Percentiles rank a stretch among this genome's conserved stretches.
Evolutionary conservation across 2,113 vertebrate species (phyloP).

Genomic region (Arvicanthis niloticus): DNA sequence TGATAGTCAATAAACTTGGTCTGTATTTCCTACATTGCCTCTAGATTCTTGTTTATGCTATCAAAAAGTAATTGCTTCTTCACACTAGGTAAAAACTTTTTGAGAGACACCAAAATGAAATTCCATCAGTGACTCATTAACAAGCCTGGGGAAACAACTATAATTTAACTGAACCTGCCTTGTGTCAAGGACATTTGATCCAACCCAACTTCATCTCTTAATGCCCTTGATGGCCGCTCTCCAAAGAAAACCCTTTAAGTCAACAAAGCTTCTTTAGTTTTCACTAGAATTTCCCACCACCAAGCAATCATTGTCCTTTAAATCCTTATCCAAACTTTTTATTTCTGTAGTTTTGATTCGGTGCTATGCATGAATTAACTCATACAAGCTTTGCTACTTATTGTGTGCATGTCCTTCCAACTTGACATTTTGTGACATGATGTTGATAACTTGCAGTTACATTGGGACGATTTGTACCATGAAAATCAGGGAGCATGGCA

Average conservation of each 20-base stretch:
- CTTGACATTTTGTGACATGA: not conserved
- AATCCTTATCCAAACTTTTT: slow-evolving; percentile 9
- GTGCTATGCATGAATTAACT: not conserved
- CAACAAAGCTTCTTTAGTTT: slow-evolving; percentile 9
- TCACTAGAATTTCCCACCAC: not conserved
- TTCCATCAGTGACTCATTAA: not conserved
- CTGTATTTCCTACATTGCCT: slow-evolving; percentile 1
- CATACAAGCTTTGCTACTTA: not conserved
- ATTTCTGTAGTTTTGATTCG: slow-evolving; percentile 34
- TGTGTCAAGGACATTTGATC: not conserved
- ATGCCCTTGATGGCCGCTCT: not conserved
- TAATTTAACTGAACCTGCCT: not conserved
- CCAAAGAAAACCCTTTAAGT: slow-evolving; percentile 29
- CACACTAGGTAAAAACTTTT: slow-evolving; percentile 11
- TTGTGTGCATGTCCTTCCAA: not conserved
- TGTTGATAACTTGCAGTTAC: not conserved
- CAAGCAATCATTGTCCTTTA: not conserved
- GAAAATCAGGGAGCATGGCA: slow-evolving; percentile 35
- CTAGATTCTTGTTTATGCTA: not conserved
- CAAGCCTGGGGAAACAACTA: not conserved
- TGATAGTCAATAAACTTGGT: not conserved
- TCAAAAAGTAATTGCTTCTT: slow-evolving; percentile 26
- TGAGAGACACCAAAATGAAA: slow-evolving; percentile 30
- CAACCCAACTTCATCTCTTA: not conserved
- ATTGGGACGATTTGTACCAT: not conserved